Conservation (phyloP, 2,888 invertebrate species). For the Cephonodes hylas region DNA sequence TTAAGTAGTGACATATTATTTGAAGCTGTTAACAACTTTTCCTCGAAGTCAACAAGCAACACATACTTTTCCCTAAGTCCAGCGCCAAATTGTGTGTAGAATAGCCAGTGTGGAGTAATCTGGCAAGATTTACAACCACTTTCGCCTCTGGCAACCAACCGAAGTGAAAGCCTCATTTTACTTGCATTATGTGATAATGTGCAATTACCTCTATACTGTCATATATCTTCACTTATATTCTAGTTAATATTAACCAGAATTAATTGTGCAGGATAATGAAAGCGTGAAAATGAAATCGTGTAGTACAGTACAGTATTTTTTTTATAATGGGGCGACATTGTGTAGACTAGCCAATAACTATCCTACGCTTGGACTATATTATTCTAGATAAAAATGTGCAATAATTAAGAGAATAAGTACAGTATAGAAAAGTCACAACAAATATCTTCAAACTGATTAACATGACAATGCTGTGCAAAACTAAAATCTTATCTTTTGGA, state of each 20-base stretch:
- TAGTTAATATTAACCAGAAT: not conserved
- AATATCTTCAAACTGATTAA: too few relatives aligned
- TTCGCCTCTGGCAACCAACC: slow-evolving; percentile 32
- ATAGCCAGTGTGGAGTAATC: not conserved
- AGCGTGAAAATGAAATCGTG: not conserved
- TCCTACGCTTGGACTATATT: too few relatives aligned
- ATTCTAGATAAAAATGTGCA: too few relatives aligned
- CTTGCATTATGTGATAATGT: slow-evolving; percentile 15
- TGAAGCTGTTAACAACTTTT: not conserved
- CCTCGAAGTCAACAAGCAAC: not conserved
- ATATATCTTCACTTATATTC: slow-evolving; percentile 16
- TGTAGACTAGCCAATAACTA: too few relatives aligned
- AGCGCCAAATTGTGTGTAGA: not conserved
- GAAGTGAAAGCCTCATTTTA: slow-evolving; percentile 41
- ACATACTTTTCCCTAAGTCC: not conserved
- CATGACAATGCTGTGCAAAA: too few relatives aligned
- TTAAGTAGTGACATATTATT: too few relatives aligned
- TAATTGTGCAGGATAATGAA: not conserved
- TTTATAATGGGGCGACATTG: too few relatives aligned
- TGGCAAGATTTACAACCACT: slow-evolving; percentile 28
- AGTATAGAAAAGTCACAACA: too few relatives aligned
- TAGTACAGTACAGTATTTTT: too few relatives aligned
- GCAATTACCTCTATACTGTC: slow-evolving; percentile 24
- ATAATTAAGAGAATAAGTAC: too few relatives aligned
- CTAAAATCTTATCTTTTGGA: too few relatives aligned